These are phyloP conservation scores for Drosophila ambigua DNA, from an alignment of 1,140 invertebrate genomes.

Conservation along the genomic window DNA sequence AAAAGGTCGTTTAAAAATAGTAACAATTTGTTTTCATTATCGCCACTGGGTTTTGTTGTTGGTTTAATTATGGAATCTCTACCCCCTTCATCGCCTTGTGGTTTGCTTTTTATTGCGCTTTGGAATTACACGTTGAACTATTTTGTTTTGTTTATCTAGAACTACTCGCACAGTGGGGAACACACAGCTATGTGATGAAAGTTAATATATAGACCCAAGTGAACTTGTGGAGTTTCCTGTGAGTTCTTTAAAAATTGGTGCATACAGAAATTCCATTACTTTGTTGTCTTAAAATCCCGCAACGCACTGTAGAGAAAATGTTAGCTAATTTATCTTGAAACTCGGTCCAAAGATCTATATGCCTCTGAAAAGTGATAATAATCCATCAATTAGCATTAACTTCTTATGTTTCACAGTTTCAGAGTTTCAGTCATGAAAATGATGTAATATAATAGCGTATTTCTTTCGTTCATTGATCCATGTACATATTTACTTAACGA, in stretches of 20 bases:
- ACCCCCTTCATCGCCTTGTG: conserved; percentile 21
- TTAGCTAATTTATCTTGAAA: conserved; percentile 30
- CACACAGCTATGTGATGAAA: conserved; percentile 1
- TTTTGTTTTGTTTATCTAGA: conserved; percentile 37
- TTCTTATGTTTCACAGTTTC: conserved; percentile 14
- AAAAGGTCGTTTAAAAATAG: conserved; percentile 60
- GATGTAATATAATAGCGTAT: no score
- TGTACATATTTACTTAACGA: neutral
- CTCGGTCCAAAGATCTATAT: conserved; percentile 13
- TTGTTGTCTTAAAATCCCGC: neutral
- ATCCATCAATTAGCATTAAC: conserved; percentile 25
- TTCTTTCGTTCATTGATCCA: neutral
- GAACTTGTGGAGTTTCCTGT: neutral
- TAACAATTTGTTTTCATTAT: conserved; percentile 72
- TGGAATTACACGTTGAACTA: conserved; percentile 49
- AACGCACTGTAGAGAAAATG: conserved; percentile 8
- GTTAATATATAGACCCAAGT: neutral
- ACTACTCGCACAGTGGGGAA: conserved; percentile 10
- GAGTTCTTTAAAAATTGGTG: conserved; percentile 17
- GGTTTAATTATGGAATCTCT: conserved; percentile 52
- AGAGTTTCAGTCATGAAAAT: conserved; percentile 1
- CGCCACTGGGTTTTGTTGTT: conserved; percentile 14
- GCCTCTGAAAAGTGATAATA: conserved; percentile 15
- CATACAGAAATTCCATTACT: neutral
- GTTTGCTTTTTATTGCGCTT: conserved; percentile 59